A percentile compares a stretch with the other conserved stretches of the same genome.
Evolutionary conservation across 2,888 invertebrate species (phyloP).

Genomic region (Liopterus haemorrhoidalis): DNA sequence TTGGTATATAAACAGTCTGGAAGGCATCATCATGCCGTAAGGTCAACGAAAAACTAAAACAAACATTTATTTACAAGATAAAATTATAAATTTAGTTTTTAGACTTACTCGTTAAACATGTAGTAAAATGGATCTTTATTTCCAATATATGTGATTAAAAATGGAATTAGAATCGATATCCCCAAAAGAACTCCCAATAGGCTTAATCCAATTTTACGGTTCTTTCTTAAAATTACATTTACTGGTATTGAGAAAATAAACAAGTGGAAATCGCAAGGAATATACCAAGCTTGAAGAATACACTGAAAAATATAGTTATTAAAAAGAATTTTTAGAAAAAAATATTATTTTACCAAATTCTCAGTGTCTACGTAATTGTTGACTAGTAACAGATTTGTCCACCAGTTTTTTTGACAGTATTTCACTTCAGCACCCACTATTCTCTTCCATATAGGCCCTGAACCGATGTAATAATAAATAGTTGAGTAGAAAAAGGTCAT

Average conservation of each 20-base stretch:
- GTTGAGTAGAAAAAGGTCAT: slow-evolving; percentile 54
- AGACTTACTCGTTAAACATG: slow-evolving; percentile 10
- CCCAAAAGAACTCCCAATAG: slow-evolving; percentile 42
- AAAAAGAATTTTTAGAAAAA: slow-evolving; percentile 2
- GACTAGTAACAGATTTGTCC: slow-evolving; percentile 56
- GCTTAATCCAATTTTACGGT: slow-evolving; percentile 45
- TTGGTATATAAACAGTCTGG: slow-evolving; percentile 29
- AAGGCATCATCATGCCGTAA: slow-evolving; percentile 8
- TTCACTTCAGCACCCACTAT: slow-evolving; percentile 48
- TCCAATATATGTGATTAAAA: slow-evolving; percentile 44
- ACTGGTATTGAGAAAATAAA: slow-evolving; percentile 52
- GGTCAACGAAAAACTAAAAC: slow-evolving; percentile 2
- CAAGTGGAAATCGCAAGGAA: slow-evolving; percentile 65
- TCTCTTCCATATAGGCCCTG: slow-evolving; percentile 56
- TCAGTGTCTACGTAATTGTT: slow-evolving; percentile 55
- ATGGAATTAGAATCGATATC: slow-evolving; percentile 49
- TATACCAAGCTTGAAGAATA: slow-evolving; percentile 61
- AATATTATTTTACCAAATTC: slow-evolving; percentile 47
- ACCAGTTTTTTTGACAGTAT: slow-evolving; percentile 56
- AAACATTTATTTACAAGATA: background rate
- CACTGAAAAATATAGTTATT: slow-evolving; percentile 50
- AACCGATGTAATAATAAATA: slow-evolving; percentile 51
- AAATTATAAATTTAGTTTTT: background rate
- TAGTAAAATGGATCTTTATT: slow-evolving; percentile 9
- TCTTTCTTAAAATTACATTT: slow-evolving; percentile 46